Base-by-base conservation (phyloP, 2,113 vertebrate genomes). In the Serilophus lunatus region DNA sequence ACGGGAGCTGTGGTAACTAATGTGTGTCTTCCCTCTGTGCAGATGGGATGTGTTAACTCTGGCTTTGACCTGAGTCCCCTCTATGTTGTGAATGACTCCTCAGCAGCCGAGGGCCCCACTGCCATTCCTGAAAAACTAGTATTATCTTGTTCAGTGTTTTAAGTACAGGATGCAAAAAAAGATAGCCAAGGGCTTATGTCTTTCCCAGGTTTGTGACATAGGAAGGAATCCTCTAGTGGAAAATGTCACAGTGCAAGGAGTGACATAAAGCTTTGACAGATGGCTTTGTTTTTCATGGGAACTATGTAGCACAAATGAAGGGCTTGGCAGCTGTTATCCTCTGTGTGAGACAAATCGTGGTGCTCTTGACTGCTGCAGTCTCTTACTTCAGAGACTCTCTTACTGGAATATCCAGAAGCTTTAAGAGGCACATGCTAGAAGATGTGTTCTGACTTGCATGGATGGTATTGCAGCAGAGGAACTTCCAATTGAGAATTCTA, bases 141-240 rank as follows among this genome's bases (percentile, higher is more conserved):
- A 26, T 56, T 51, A 3, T 26, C 79, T 69, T 69, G 36, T 79
- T 88, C 40, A 16, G 28, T 33, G 64, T 15, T 77, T 54, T 29
- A 77, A 69, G 53, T 70, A 60, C 68, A 90, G 76, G 71, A 86
- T 95, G 76, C 20, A 74, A 70, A 92, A 95, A 93, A 82, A 14
- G 56, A 88, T 78, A 92, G 94, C 94, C 72, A 33, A 90, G 49
- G 88, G 92, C 82, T 53, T n/a, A 4, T 54, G 0, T 81, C 28
- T 83, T 72, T 42, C 54, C 66, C 0, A 4, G 74, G 14, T 18
- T 28, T 71, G 53, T 78, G 70, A n/a, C 56, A 38, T 10, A 10
- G 51, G 54, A 72, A 75, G 59, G 79, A 28, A 68, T 93, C 72
- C 60, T 81, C 23, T 33, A 13, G 26, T 70, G 69, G 88, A n/a